Evolutionary conservation across 2,797 vertebrate species (phyloP).

Genomic region (Coendou prehensilis): DNA sequence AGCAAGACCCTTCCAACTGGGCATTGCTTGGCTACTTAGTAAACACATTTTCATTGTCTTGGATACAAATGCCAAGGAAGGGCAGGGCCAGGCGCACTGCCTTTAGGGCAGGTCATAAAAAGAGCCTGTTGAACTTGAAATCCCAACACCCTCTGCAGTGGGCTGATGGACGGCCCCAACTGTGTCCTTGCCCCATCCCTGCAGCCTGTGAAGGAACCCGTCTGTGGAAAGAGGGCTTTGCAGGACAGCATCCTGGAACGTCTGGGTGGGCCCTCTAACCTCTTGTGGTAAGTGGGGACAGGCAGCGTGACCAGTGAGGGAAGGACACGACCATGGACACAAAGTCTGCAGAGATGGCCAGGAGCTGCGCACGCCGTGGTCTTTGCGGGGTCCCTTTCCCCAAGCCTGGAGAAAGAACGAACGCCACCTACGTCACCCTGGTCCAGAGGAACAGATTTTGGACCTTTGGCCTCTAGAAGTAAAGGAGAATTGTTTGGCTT

Average conservation of each 20-base stretch:
- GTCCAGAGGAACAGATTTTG: background rate
- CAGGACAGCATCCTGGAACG: background rate
- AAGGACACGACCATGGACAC: background rate
- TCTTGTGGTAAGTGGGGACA: too few species aligned
- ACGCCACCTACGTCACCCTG: background rate
- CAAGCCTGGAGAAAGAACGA: background rate
- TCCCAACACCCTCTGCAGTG: background rate
- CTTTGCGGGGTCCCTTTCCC: background rate
- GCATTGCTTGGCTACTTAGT: too few species aligned
- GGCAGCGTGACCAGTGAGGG: background rate
- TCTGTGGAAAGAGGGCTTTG: background rate
- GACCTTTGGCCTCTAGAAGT: background rate
- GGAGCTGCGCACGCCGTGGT: background rate
- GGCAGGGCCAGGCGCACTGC: background rate
- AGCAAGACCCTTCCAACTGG: background rate
- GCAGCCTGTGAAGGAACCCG: too few species aligned
- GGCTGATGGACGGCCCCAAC: background rate
- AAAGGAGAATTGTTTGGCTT: background rate
- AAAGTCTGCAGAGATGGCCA: background rate
- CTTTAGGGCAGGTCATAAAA: background rate
- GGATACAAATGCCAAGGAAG: background rate
- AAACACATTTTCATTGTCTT: background rate
- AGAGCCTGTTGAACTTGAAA: background rate
- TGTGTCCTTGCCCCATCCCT: background rate
- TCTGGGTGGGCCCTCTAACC: background rate